Conservation (phyloP, 2,888 invertebrate genomes). For the Limnephilus auricula region DNA sequence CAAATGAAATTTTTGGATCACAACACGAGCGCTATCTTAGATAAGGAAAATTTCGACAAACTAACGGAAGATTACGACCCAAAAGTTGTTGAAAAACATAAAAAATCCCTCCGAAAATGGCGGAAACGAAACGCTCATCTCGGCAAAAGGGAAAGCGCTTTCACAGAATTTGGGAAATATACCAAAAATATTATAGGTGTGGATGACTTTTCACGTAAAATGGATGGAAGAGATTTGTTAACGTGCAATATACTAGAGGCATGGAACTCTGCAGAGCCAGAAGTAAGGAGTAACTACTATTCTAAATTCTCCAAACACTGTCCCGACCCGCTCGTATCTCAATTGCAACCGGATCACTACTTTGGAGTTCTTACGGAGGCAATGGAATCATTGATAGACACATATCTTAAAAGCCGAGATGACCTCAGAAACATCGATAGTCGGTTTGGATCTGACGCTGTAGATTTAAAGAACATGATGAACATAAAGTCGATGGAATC, state of each 20-base stretch:
- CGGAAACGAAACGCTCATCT: constrained; percentile 77
- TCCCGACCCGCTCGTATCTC: constrained; percentile 86
- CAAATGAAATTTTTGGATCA: constrained; percentile 89
- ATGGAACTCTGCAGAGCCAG: constrained; percentile 82
- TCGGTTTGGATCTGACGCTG: constrained; percentile 70
- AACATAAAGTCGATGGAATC: constrained; percentile 87
- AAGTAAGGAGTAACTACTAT: constrained; percentile 78
- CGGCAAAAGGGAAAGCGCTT: constrained; percentile 77
- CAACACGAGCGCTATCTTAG: constrained; percentile 84
- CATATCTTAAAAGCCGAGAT: constrained; percentile 77
- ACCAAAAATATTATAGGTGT: constrained; percentile 72
- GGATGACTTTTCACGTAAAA: constrained; percentile 73
- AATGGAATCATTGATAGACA: constrained; percentile 82
- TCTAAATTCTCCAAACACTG: constrained; percentile 74
- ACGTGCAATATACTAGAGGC: constrained; percentile 80
- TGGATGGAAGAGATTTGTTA: constrained; percentile 79
- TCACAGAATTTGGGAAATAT: constrained; percentile 79
- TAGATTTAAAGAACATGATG: constrained; percentile 83
- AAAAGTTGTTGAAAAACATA: constrained; percentile 76
- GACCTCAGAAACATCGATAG: constrained; percentile 69
- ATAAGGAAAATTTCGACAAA: constrained; percentile 77
- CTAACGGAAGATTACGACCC: constrained; percentile 78
- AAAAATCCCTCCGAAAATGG: constrained; percentile 82
- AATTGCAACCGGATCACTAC: constrained; percentile 84
- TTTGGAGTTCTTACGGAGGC: constrained; percentile 92